These are phyloP conservation scores for Lagria hirta DNA, from an alignment of 2,888 invertebrate genomes.

Conservation along the genomic window DNA sequence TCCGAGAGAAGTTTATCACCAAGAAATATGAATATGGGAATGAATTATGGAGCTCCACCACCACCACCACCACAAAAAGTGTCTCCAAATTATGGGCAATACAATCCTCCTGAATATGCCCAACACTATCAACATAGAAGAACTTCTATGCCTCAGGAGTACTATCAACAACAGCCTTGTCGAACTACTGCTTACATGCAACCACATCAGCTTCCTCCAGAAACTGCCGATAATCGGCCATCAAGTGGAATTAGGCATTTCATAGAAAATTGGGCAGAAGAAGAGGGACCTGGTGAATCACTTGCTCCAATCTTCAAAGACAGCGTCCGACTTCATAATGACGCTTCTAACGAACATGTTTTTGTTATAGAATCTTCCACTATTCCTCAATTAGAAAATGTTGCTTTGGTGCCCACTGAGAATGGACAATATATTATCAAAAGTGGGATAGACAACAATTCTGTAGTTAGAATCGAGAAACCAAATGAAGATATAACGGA, in stretches of 20 bases:
- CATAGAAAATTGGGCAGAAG: constrained; percentile 51
- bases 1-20: constrained; percentile 44
- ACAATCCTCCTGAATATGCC: constrained; percentile 41
- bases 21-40: constrained; percentile 34
- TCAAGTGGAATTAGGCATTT: constrained; percentile 47
- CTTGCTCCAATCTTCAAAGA: constrained; percentile 28
- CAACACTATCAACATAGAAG: constrained; percentile 46
- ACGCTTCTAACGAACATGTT: constrained; percentile 19
- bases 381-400: constrained; percentile 37
- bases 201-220: constrained; percentile 38
- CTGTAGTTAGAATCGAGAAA: constrained; percentile 40
- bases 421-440: constrained; percentile 44
- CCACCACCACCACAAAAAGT: constrained; percentile 38
- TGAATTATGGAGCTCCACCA: constrained; percentile 34
- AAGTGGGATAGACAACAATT: constrained; percentile 38
- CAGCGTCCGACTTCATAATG: constrained; percentile 8
- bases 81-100: constrained; percentile 40
- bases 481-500: constrained; percentile 36
- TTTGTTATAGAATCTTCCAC: constrained; percentile 43
- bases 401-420: constrained; percentile 31
- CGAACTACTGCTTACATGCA: constrained; percentile 36
- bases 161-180: constrained; percentile 32
- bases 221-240: constrained; percentile 38
- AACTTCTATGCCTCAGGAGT: constrained; percentile 33
- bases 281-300: constrained; percentile 35